Evolutionary conservation across 2,888 invertebrate species (phyloP).

Genomic region (Urechis unicinctus): DNA sequence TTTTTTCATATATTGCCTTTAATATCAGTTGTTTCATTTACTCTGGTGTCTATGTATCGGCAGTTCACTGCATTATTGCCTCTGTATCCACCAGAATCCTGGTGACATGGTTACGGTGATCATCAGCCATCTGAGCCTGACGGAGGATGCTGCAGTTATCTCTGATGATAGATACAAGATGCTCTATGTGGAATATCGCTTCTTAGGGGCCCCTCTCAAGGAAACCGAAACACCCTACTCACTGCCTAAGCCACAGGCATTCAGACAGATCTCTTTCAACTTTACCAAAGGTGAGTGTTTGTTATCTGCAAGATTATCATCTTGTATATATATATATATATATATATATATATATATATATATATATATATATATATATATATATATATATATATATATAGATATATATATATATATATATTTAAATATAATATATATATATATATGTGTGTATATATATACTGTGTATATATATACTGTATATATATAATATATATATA

Average conservation of each 20-base stretch:
- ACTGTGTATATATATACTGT: no score
- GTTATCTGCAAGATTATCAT: no score
- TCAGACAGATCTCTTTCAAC: conserved; percentile 47
- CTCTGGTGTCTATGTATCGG: background rate
- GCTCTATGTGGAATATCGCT: conserved; percentile 51
- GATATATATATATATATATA: no score
- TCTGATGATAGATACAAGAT: conserved; percentile 38
- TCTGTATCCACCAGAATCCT: conserved; percentile 10
- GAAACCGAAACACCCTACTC: conserved; percentile 52
- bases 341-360: no score
- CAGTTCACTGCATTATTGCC: background rate
- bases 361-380: no score
- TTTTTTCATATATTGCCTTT: background rate
- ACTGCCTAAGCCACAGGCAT: conserved; percentile 48
- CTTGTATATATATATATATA: no score
- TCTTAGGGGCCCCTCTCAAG: conserved; percentile 47
- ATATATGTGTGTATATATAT: conserved; percentile 1
- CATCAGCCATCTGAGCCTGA: conserved; percentile 37
- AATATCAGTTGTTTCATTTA: background rate
- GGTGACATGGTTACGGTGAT: conserved; percentile 38
- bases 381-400: no score
- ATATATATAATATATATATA: background rate
- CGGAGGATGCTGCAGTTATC: conserved; percentile 29
- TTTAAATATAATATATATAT: no score
- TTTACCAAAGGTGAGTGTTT: conserved; percentile 48